Conservation (phyloP, 1,140 invertebrate genomes). For the Calephelis virginiensis region DNA sequence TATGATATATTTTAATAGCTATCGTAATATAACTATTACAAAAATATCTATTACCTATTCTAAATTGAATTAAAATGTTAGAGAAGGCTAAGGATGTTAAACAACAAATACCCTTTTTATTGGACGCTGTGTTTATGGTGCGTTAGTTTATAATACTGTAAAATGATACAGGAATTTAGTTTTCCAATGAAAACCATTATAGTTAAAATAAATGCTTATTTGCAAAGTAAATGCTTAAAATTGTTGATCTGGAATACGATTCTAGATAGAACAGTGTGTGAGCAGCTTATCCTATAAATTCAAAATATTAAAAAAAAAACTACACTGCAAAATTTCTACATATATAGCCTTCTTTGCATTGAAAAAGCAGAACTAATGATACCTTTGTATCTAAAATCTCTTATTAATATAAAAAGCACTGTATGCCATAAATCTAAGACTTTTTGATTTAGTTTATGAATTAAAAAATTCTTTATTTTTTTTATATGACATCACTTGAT, state of each 20-base stretch:
- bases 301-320: neutral
- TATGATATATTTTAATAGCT: slow-evolving; percentile 27
- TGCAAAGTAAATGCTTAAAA: slow-evolving; percentile 29
- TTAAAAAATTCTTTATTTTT: too few relatives aligned
- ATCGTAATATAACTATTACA: slow-evolving; percentile 71
- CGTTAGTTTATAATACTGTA: slow-evolving; percentile 28
- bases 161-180: slow-evolving; percentile 33
- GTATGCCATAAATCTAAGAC: too few relatives aligned
- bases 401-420: neutral
- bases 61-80: slow-evolving; percentile 69
- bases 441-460: too few relatives aligned
- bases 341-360: too few relatives aligned
- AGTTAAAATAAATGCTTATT: slow-evolving; percentile 37
- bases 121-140: slow-evolving; percentile 55
- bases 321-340: too few relatives aligned
- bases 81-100: slow-evolving; percentile 73
- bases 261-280: slow-evolving; percentile 25
- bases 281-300: neutral
- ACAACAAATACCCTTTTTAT: slow-evolving; percentile 68
- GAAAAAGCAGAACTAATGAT: neutral
- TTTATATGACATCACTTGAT: neutral
- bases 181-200: neutral
- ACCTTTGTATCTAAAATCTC: neutral
- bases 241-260: slow-evolving; percentile 23
- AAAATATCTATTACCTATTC: slow-evolving; percentile 75